These are phyloP conservation scores for Drosophila differens DNA, from an alignment of 2,888 invertebrate genomes.

Conservation along the genomic window DNA sequence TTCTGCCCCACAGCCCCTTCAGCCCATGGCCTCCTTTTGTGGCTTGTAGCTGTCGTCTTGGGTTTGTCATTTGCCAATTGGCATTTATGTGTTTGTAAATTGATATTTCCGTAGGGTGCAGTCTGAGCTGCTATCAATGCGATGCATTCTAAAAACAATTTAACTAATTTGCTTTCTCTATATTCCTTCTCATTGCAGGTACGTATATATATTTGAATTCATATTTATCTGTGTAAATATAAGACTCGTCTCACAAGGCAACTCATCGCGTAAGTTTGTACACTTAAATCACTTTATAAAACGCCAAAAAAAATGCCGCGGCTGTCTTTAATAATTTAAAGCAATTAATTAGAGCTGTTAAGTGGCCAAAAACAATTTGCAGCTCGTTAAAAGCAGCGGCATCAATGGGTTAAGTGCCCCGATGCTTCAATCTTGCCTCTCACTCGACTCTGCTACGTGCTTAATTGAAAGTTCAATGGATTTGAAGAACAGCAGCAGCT, in stretches of 20 bases:
- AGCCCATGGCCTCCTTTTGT: neutral
- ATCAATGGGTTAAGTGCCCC: conserved; percentile 62
- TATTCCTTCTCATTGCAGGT: conserved; percentile 49
- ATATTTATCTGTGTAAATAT: neutral
- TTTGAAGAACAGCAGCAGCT: conserved; percentile 39
- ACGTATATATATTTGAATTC: conserved; percentile 22
- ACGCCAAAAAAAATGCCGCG: neutral
- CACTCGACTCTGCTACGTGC: conserved; percentile 49
- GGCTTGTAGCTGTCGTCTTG: conserved; percentile 44
- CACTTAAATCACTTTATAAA: conserved; percentile 34
- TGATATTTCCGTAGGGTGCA: conserved; percentile 67
- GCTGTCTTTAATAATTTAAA: conserved; percentile 52
- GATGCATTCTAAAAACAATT: conserved; percentile 51
- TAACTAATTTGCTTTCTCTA: conserved; percentile 48
- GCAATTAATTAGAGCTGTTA: conserved; percentile 58
- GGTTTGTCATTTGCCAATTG: conserved; percentile 66
- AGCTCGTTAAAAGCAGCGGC: conserved; percentile 50
- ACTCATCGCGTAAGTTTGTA: conserved; percentile 28
- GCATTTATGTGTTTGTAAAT: conserved; percentile 64
- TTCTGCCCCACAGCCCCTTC: neutral
- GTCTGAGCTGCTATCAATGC: conserved; percentile 19
- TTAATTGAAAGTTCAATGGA: conserved; percentile 64
- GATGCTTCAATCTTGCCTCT: conserved; percentile 10
- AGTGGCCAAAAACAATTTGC: conserved; percentile 62
- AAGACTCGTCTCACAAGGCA: conserved; percentile 3